phyloP scores from a whole-genome alignment of 2,888 invertebrate species.

The Agrotis ipsilon region DNA sequence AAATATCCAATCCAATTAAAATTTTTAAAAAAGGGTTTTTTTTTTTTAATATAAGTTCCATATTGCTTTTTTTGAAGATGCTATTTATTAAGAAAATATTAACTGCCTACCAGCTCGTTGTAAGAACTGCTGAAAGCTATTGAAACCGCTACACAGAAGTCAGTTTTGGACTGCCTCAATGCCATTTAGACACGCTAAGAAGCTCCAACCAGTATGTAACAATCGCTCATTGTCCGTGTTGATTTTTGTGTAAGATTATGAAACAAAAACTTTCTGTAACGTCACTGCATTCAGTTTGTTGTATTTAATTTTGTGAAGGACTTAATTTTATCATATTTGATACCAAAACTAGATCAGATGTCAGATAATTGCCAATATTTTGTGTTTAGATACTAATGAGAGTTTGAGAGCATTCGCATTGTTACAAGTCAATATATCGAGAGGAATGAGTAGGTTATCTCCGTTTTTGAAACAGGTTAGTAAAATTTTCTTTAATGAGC shows the following conservation, averaged over 20 bases:
- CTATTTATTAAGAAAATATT: too few species aligned
- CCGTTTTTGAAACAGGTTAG: conserved; percentile 56
- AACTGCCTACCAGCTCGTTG: too few species aligned
- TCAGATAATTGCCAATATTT: conserved; percentile 40
- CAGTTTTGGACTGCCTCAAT: too few species aligned
- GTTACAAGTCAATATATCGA: conserved; percentile 22
- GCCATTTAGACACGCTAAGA: too few species aligned
- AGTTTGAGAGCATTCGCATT: neutral
- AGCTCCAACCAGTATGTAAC: neutral
- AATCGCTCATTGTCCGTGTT: neutral
- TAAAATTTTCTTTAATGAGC: neutral
- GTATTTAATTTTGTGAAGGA: conserved; percentile 5
- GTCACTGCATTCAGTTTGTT: neutral
- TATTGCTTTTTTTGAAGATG: too few species aligned
- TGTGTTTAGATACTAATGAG: neutral
- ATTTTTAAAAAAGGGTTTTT: too few species aligned
- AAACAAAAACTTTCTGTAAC: neutral
- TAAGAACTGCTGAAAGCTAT: too few species aligned
- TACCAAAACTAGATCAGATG: conserved; percentile 42
- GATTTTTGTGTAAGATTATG: neutral
- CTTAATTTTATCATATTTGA: conserved; percentile 50
- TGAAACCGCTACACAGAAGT: too few species aligned
- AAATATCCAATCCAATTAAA: too few species aligned
- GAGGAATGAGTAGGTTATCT: conserved; percentile 20
- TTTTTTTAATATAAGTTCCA: too few species aligned